Evolutionary conservation across 2,113 vertebrate species (phyloP).

Genomic region (Indri indri): DNA sequence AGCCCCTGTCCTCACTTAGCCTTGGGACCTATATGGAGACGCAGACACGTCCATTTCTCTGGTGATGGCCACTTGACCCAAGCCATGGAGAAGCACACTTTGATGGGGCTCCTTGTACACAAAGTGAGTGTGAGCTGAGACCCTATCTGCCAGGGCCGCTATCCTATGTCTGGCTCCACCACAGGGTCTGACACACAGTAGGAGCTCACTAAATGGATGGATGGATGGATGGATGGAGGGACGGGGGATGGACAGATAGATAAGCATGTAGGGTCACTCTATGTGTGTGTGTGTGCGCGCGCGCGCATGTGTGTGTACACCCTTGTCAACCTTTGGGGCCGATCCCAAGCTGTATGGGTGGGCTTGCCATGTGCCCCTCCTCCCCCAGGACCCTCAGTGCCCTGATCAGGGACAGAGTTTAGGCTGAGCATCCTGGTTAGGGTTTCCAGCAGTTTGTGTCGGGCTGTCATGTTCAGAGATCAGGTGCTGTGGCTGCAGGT

Average conservation of each 20-base stretch:
- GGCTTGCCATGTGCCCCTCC: not conserved
- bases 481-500: slow-evolving; percentile 81
- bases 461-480: slow-evolving; percentile 86
- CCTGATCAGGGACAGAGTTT: slow-evolving; percentile 70
- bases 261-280: not conserved
- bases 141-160: not conserved
- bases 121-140: not conserved
- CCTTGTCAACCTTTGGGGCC: not conserved
- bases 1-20: not conserved
- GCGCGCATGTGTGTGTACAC: not conserved
- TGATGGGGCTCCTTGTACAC: accelerated
- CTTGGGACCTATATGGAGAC: not conserved
- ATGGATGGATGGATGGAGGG: not conserved
- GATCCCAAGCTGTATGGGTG: slow-evolving; percentile 28
- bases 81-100: not conserved
- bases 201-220: not conserved
- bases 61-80: not conserved
- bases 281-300: accelerated
- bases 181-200: not conserved
- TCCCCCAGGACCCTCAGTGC: not conserved
- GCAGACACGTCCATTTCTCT: not conserved
- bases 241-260: not conserved
- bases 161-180: not conserved
- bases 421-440: slow-evolving; percentile 84
- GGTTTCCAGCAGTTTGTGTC: slow-evolving; percentile 86